Evolutionary conservation across 2,113 vertebrate genomes (phyloP).

Genomic region (Eublepharis macularius): DNA sequence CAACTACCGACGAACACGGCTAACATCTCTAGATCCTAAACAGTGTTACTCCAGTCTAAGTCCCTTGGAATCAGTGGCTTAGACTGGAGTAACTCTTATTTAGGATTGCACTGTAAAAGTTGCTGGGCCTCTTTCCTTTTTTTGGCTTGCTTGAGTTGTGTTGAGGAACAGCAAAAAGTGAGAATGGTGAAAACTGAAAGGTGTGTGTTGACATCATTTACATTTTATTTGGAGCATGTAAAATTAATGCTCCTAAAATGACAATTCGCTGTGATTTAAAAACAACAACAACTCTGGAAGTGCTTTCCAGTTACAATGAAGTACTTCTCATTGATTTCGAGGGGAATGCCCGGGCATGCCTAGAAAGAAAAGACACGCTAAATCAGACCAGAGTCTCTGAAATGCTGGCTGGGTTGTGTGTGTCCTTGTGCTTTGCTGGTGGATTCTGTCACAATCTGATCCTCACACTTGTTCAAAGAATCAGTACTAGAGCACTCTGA

Average conservation of each 20-base stretch:
- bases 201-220: not conserved
- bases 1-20: no score
- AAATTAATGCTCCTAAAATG: conserved; percentile 31
- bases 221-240: not conserved
- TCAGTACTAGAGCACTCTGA: not conserved
- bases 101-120: no score
- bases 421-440: not conserved
- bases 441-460: not conserved
- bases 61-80: no score
- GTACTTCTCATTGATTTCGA: not conserved
- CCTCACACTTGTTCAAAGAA: not conserved
- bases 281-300: no score
- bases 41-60: no score
- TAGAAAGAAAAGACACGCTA: not conserved
- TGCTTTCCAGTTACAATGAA: not conserved
- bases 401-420: not conserved
- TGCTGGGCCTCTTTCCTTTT: not conserved
- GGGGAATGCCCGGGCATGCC: not conserved
- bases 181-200: not conserved
- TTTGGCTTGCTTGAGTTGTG: not conserved
- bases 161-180: not conserved
- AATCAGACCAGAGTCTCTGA: not conserved
- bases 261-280: no score
- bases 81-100: no score
- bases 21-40: no score